Evolutionary conservation across 2,888 invertebrate genomes (phyloP), one percentile per base, ranked within the genome.

Genomic region (Labia minor): DNA sequence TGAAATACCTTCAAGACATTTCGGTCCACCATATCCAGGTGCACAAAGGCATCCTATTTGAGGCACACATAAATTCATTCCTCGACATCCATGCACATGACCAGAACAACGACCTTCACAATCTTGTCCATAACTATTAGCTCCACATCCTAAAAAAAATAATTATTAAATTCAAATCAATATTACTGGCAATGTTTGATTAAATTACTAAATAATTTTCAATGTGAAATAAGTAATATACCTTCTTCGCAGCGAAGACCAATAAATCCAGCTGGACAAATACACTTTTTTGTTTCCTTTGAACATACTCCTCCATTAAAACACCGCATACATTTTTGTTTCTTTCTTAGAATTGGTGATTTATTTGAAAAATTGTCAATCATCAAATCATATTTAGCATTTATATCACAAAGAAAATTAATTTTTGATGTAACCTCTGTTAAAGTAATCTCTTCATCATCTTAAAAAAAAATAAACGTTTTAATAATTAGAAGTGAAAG

Each of bases 381-480:
- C 2, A 63, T 11, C n/a, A 63, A 63, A 18, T 63, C 21, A 11
- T 4, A 19, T 67, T 68, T 67, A 66, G 68, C 68, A 68, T 70
- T 68, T 37, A 71, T 70, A 66, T 71, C 67, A 67, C 72, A 72
- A 65, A 71, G 67, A 67, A 70, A 72, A 66, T 70, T 69, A 21
- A 68, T 68, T 63, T 72, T 68, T 62, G 71, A 68, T 63, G 70
- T 68, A 65, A 72, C 69, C 66, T 69, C 67, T 67, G 69, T 68
- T 68, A 71, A 67, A 65, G 71, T 69, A 68, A 71, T 72, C 68
- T 71, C 71, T 69, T 71, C 71, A 64, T 71, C 68, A 69, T 72
- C 71, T 71, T 69, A 69, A 70, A 71, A 69, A 68, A 19, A 10
- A 64, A 64, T 8, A n/a, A n/a, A n/a, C n/a, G n/a, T n/a, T n/a